These are phyloP conservation scores for Philereme transversata DNA, from an alignment of 2,888 invertebrate genomes.

Conservation along the genomic window DNA sequence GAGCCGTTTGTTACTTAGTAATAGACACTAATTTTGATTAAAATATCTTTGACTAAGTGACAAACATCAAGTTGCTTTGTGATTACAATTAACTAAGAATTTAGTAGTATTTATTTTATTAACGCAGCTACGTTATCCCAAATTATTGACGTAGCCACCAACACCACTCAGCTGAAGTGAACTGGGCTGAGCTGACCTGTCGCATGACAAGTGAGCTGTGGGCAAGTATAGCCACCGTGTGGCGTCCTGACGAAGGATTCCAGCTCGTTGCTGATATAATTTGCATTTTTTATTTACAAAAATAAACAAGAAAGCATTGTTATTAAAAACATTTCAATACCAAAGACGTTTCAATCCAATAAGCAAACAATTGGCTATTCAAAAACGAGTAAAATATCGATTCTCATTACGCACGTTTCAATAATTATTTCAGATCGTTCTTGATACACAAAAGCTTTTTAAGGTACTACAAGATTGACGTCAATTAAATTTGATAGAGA, in stretches of 20 bases:
- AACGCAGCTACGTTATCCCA: no score
- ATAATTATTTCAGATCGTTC: constrained; percentile 44
- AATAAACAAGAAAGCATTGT: background rate
- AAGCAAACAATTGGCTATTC: constrained; percentile 18
- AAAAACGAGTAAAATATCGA: constrained; percentile 22
- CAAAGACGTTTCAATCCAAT: constrained; percentile 25
- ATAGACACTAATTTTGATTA: background rate
- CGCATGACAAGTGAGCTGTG: no score
- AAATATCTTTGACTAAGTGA: background rate
- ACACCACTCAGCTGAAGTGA: no score
- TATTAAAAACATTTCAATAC: background rate
- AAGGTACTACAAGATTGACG: constrained; percentile 62
- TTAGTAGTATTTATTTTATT: no score
- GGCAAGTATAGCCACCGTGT: no score
- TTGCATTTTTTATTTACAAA: background rate
- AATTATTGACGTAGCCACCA: no score
- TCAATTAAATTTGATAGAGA: constrained; percentile 76
- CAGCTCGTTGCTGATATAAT: background rate
- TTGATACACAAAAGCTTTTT: constrained; percentile 54
- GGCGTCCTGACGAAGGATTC: no score
- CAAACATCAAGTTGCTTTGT: no score
- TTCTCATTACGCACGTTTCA: constrained; percentile 34
- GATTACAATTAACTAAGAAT: no score
- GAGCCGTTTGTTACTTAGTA: constrained; percentile 15
- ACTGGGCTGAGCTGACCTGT: no score